Percentiles rank a stretch among this genome's conserved stretches.
These are phyloP conservation scores for Apis florea DNA, from an alignment of 1,140 invertebrate species.

Conservation along the genomic window DNA sequence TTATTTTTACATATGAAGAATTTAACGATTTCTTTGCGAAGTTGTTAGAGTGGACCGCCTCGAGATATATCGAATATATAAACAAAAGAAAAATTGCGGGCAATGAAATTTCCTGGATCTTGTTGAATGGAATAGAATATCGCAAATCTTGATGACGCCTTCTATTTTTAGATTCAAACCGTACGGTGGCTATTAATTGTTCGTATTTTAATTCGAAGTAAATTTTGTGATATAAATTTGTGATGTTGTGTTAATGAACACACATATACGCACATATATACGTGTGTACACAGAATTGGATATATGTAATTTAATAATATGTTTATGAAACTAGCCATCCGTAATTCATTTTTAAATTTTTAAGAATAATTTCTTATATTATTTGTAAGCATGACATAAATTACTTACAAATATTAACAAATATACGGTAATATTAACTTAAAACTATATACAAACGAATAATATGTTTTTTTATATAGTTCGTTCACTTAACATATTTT, in stretches of 20 bases:
- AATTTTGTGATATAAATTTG: not conserved
- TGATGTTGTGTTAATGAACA: not conserved
- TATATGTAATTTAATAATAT: not conserved
- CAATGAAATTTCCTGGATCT: not conserved
- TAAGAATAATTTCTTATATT: not conserved
- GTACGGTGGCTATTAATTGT: not conserved
- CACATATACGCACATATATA: no score
- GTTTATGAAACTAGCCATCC: no score
- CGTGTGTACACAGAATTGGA: no score
- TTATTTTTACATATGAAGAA: constrained; percentile 17
- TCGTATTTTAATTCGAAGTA: not conserved
- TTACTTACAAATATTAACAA: not conserved
- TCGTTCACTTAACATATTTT: constrained; percentile 96
- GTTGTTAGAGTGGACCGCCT: not conserved
- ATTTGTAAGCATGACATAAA: not conserved
- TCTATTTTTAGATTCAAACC: not conserved
- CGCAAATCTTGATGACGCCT: not conserved
- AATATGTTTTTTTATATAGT: not conserved
- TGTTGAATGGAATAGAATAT: not conserved
- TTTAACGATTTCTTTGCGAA: not conserved
- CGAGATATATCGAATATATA: no score
- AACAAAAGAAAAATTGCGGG: not conserved
- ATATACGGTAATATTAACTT: constrained; percentile 24
- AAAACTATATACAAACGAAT: constrained; percentile 55
- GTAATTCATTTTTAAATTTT: not conserved